Conservation (phyloP, 1,140 invertebrate genomes). For the Wiebesia pumilae region DNA sequence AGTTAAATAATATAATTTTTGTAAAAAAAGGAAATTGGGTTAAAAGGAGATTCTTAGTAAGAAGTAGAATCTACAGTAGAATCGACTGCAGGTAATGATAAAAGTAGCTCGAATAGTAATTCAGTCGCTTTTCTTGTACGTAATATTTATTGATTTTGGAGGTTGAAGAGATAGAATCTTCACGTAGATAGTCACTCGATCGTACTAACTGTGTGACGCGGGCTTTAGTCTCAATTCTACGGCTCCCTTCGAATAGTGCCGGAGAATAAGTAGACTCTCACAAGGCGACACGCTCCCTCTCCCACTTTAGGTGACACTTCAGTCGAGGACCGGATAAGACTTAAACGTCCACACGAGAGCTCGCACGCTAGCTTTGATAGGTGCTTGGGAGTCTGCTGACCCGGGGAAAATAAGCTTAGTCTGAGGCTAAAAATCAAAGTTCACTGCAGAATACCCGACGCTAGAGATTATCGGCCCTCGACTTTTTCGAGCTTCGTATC, state of each 20-base stretch:
- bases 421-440: background rate
- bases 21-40: background rate
- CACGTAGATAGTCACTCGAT: background rate
- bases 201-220: background rate
- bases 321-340: background rate
- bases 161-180: background rate
- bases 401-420: slow-evolving; percentile 17
- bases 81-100: background rate
- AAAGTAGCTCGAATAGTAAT: background rate
- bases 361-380: background rate
- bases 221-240: background rate
- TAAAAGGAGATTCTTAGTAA: background rate
- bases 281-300: background rate
- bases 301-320: background rate
- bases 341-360: background rate
- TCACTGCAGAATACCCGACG: background rate
- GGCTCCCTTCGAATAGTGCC: background rate
- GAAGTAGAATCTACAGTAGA: background rate
- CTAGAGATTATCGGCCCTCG: background rate
- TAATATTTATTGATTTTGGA: background rate
- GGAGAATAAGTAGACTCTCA: background rate
- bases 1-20: background rate
- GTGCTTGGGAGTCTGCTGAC: background rate
- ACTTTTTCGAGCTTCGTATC: background rate
- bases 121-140: background rate